A percentile compares a stretch with the other conserved stretches of the same genome.
Evolutionary conservation across 1,140 invertebrate genomes (phyloP).

Genomic region (Vanessa tameamea): DNA sequence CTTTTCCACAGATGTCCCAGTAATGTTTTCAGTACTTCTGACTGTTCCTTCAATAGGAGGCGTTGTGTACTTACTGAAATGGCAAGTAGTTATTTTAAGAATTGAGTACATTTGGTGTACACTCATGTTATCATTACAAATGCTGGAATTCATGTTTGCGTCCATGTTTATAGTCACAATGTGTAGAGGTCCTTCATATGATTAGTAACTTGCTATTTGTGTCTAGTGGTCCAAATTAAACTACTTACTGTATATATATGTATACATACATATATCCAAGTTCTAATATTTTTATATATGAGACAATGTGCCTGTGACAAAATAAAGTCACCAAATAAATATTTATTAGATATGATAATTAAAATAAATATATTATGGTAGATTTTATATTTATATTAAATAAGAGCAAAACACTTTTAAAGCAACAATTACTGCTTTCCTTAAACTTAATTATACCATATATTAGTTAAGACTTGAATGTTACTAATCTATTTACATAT

Average conservation of each 20-base stretch:
- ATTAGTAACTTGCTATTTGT: slow-evolving; percentile 45
- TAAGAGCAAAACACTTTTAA: too few relatives aligned
- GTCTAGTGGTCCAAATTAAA: slow-evolving; percentile 4
- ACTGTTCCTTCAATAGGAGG: slow-evolving; percentile 90
- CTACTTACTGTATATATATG: not conserved
- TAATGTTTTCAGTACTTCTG: slow-evolving; percentile 89
- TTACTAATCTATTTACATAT: not conserved
- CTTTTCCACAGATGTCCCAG: slow-evolving; percentile 83
- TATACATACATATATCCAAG: slow-evolving; percentile 3
- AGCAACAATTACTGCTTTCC: not conserved
- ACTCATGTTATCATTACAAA: slow-evolving; percentile 89
- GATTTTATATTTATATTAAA: too few relatives aligned
- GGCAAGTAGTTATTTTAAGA: slow-evolving; percentile 91
- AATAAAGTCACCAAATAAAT: not conserved
- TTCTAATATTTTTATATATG: slow-evolving; percentile 1
- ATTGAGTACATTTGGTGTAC: slow-evolving; percentile 92
- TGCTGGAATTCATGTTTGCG: slow-evolving; percentile 88
- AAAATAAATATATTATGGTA: not conserved
- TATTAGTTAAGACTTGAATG: slow-evolving; percentile 1
- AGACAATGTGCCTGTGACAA: not conserved
- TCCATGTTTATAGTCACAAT: slow-evolving; percentile 88
- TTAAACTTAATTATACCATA: not conserved
- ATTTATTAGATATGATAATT: slow-evolving; percentile 3
- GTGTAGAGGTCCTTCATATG: slow-evolving; percentile 84
- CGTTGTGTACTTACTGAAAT: slow-evolving; percentile 89